Conservation (phyloP, 2,888 invertebrate genomes). For the Patella caerulea region DNA sequence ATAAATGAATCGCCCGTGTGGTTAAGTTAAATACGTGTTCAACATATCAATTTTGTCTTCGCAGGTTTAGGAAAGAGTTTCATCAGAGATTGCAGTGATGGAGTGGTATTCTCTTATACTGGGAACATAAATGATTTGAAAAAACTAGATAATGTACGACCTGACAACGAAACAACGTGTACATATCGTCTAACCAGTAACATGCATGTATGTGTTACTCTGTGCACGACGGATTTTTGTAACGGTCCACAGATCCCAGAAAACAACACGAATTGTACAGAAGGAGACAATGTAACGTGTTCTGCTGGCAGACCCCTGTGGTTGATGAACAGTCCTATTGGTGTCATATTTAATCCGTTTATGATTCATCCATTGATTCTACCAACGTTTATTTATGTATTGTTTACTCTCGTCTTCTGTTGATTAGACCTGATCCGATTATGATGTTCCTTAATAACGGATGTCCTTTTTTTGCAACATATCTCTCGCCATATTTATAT, state of each 20-base stretch:
- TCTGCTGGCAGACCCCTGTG: background rate
- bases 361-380: background rate
- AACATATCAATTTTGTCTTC: slow-evolving; percentile 16
- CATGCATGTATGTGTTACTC: slow-evolving; percentile 25
- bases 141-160: slow-evolving; percentile 15
- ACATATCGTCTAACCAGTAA: slow-evolving; percentile 15
- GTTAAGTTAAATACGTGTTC: slow-evolving; percentile 19
- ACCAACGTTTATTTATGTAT: background rate
- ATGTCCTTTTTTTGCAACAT: too few relatives aligned
- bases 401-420: background rate
- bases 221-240: slow-evolving; percentile 27
- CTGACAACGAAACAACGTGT: slow-evolving; percentile 33
- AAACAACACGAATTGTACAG: background rate
- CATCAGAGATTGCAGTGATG: slow-evolving; percentile 42
- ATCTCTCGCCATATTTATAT: too few relatives aligned
- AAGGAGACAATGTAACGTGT: background rate
- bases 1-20: background rate
- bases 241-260: slow-evolving; percentile 25
- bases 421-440: background rate
- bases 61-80: slow-evolving; percentile 35
- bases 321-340: background rate
- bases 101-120: slow-evolving; percentile 33
- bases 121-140: slow-evolving; percentile 7
- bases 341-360: background rate
- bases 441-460: too few relatives aligned